Base-by-base conservation (phyloP, 2,797 vertebrate species). In the Rhinogobio ventralis region DNA sequence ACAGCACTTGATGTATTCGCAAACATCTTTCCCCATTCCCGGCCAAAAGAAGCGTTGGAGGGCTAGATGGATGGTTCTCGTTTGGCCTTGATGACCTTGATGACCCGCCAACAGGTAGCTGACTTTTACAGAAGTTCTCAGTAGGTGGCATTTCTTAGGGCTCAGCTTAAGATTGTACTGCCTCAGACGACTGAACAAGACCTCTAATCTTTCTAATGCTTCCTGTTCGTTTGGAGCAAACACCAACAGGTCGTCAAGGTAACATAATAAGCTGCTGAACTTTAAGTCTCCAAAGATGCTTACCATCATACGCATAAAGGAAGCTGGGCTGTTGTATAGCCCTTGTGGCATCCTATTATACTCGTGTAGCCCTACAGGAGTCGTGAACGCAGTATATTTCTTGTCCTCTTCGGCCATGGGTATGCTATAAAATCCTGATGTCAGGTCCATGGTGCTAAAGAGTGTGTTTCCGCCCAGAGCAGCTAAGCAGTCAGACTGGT, bases 361-460 rank as follows among this genome's bases (percentile, higher is more conserved):
- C 62, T 68, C 17, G 1, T 20, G 66, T 15, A 68, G 19, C 66
- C 66, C 66, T 19, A 68, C 66, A 68, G 66, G 66, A 17, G 30
- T 68, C 19, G 7, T 20, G 17, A 68, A 68, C 0, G 1, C 30
- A 2, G 66, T 68, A 20, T 36, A 36, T 7, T 36, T 68, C 17
- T 68, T 68, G 17, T 68, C 17, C 66, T 68, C 66, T 68, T 68
- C 17, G 0, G 66, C 66, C 66, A 68, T 23, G 2, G 7, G 39
- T 5, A 69, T 68, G 33, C 39, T 68, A 68, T 68, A 68, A 5
- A 68, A 68, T 19, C 66, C 66, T 8, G 66, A 68, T 0, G 8
- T 64, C 67, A 23, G 36, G 33, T 42, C 67, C 67, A 69, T 69
- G 67, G 67, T 69, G 67, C 67, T 69, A 15, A 42, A 69, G 17